A percentile compares a stretch with the other conserved stretches of the same genome.
phyloP scores from a whole-genome alignment of 2,888 invertebrate species.

The Diplazon laetatorius region DNA sequence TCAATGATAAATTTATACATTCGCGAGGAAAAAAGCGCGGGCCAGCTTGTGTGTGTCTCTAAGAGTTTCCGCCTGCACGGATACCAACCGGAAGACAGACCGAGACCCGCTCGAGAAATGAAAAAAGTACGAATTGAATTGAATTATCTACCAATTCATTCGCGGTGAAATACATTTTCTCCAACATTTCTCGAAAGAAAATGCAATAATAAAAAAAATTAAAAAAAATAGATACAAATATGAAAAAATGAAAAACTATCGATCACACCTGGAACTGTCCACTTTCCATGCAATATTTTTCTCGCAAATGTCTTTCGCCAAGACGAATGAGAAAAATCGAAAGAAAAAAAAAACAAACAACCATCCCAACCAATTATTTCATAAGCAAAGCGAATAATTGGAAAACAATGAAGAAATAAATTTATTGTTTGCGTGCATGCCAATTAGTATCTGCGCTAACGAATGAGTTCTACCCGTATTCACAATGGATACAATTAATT shows the following conservation, averaged over 20 bases:
- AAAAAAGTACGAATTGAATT: conserved; percentile 18
- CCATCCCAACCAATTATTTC: no score
- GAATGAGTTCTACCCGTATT: not conserved
- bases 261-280: not conserved
- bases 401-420: not conserved
- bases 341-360: no score
- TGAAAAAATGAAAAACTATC: not conserved
- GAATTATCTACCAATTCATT: conserved; percentile 26
- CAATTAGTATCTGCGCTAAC: not conserved
- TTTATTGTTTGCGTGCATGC: not conserved
- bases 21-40: conserved; percentile 3
- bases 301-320: no score
- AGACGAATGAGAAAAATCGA: no score
- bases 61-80: conserved; percentile 4
- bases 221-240: not conserved
- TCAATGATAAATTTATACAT: conserved; percentile 30
- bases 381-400: not conserved
- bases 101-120: not conserved
- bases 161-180: conserved; percentile 10
- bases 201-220: no score
- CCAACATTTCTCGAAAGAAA: not conserved
- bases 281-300: no score
- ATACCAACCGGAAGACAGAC: conserved; percentile 8
- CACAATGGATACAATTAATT: not conserved
- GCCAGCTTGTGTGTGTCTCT: conserved; percentile 11